Base-by-base conservation (phyloP, 2,888 invertebrate genomes). In the Andrena dorsata region DNA sequence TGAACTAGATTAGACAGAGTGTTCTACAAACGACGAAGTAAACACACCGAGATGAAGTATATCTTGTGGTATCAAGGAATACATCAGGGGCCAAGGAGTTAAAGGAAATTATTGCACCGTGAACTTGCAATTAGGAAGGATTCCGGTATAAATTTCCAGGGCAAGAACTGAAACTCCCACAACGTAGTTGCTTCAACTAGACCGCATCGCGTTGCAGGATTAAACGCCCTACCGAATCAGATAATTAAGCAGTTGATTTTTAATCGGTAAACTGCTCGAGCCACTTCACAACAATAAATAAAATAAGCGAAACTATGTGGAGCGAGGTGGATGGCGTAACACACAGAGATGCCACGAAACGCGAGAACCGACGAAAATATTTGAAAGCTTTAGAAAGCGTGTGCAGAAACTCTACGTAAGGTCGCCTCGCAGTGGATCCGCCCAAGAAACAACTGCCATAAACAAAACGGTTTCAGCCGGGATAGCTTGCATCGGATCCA, bases 211-310 rank as follows among this genome's bases (percentile, higher is more conserved):
- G 16, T 32, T 47, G 35, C 16, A 41, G 64, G n/a, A 68, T 66
- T 74, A 70, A 32, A 35, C 32, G 20, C 16, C 26, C 51, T 28
- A 76, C 28, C 60, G 35, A 63, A n/a, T 35, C 53, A 47, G 35
- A 53, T 53, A 32, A 30, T 66, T 66, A 75, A 82, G 56, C 49
- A 20, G 30, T 75, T 80, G 61, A 71, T 71, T 80, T 71, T 75
- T 71, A 49, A 56, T 66, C 35, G 76, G 65, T 68, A 28, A 63
- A 68, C 79, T 58, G 58, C 51, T 26, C 41, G 7, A 35, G 20
- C 23, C 6, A 63, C 28, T 56, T 72, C 28, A 23, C 13, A 32
- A 28, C 58, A 41, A 70, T n/a, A 26, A 23, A 41, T 41, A 41
- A 41, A 13, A 41, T 13, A 41, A 16, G 13, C 41, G 5, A 41